phyloP scores from a whole-genome alignment of 1,140 invertebrate species.

The Bombus terrestris region DNA sequence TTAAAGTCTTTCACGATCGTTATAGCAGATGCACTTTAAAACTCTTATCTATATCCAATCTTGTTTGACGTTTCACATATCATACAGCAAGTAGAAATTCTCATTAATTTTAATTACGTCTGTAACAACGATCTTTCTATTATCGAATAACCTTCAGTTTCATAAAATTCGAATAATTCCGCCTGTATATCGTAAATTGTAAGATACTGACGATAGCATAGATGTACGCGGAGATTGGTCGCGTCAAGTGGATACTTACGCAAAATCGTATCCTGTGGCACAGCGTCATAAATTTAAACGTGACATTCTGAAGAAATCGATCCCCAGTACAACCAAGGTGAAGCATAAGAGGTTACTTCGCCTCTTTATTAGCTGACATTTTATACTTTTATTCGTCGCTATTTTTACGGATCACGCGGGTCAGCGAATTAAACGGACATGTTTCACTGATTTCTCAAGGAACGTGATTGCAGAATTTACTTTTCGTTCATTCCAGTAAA shows the following conservation, averaged over 20 bases:
- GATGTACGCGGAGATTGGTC: not conserved
- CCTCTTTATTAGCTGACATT: constrained; percentile 26
- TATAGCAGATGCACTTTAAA: not conserved
- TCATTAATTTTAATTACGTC: not conserved
- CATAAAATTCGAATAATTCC: not conserved
- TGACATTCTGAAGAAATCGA: constrained; percentile 26
- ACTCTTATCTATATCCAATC: not conserved
- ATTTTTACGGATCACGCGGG: not conserved
- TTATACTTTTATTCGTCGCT: constrained; percentile 16
- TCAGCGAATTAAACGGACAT: constrained; percentile 8
- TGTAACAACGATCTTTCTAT: not conserved
- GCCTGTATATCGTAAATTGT: not conserved
- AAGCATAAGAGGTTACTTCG: not conserved
- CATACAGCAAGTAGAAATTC: no score
- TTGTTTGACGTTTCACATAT: not conserved
- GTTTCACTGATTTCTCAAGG: no score
- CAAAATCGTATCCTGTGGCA: not conserved
- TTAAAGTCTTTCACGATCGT: not conserved
- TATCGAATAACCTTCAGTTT: no score
- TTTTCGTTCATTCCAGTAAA: no score
- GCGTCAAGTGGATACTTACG: not conserved
- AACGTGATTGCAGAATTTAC: no score
- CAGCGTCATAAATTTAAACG: not conserved
- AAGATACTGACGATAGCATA: not conserved
- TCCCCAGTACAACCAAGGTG: not conserved